Evolutionary conservation across 1,140 invertebrate species (phyloP), one percentile per base, ranked within the genome.

Genomic region (Anastatus disparis): DNA sequence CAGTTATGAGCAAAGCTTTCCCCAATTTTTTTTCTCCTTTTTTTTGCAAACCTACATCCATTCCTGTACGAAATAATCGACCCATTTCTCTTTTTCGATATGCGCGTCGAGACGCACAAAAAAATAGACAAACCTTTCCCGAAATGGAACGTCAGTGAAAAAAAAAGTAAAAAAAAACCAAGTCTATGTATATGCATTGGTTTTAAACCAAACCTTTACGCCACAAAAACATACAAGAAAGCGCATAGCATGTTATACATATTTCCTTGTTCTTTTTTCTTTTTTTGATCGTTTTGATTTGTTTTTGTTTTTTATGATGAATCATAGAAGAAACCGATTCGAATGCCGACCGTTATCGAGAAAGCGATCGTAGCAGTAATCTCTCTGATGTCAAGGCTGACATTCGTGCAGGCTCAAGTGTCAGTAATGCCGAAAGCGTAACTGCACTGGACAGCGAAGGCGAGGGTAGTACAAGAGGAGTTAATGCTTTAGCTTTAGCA

Each of bases 371-470:
- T 71, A 95, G 93, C 77, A 96, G 95, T 55, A 95, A 95, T 80
- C 92, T 96, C 76, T 96, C 94, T 71, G 95, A 96, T 84, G 85
- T 96, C 78, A 97, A 97, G 85, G 88, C 94, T 52, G 95, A 97
- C 83, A 88, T 96, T 63, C 87, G 94, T 72, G 93, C 95, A 44
- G 93, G 94, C 69, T 94, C 92, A 62, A 96, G 91, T 64, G 88
- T 92, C 71, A 92, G 90, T 75, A 91, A 92, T 76, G 89, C 90
- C 63, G 88, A 89, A 76, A 89, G 89, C 80, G 88, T 89, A 74
- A 90, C 85, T 87, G 90, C 84, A 74, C 76, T 87, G 73, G 82
- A 86, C 82, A 85, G 87, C 81, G 81, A 88, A 78, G 79, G 86
- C 70, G 83, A 87, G 81, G 79, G 87, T 76, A 82, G 85, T 78